Conservation (phyloP, 2,113 vertebrate genomes). For the Spheniscus mendiculus region DNA sequence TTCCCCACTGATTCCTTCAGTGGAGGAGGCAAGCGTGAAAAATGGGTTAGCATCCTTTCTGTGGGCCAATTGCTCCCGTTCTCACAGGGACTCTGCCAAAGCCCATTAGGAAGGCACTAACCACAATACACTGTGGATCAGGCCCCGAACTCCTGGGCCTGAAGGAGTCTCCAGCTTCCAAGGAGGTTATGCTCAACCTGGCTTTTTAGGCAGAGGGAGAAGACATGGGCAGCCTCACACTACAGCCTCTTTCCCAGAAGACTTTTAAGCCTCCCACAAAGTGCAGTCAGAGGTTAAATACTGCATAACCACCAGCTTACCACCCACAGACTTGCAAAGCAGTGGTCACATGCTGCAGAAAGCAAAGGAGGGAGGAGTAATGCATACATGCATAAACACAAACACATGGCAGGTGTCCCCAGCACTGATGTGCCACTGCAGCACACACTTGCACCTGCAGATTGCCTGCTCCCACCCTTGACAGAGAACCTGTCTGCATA, state of each 20-base stretch:
- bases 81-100: neutral
- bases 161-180: neutral
- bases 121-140: neutral
- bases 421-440: fast-evolving
- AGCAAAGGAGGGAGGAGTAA: neutral
- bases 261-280: neutral
- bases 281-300: neutral
- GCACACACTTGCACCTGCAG: neutral
- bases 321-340: neutral
- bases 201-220: neutral
- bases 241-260: neutral
- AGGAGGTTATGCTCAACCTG: neutral
- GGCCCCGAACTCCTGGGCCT: neutral
- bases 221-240: neutral
- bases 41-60: neutral
- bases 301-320: neutral
- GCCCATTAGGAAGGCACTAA: neutral
- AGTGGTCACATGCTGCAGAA: neutral
- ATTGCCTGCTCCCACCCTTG: neutral
- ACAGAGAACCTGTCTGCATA: neutral
- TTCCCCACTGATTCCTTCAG: neutral
- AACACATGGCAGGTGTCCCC: neutral
- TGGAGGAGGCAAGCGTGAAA: neutral
- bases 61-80: neutral
- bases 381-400: neutral